Base-by-base conservation (phyloP, 1,140 invertebrate genomes). In the Drosophila obscura region DNA sequence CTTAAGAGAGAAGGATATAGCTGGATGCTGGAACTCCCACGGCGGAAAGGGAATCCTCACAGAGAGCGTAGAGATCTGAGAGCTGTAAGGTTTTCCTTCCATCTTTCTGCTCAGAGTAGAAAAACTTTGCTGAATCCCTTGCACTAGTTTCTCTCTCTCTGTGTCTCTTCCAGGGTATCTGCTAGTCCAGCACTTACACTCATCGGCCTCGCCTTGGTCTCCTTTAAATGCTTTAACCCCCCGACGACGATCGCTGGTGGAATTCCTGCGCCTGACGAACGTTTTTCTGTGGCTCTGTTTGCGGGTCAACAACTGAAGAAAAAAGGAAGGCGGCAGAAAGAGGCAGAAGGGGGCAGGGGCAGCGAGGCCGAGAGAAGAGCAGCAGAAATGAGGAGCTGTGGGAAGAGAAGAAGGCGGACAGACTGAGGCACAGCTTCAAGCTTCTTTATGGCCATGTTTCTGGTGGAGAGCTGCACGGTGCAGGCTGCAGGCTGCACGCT, bases 171-270 rank as follows among this genome's bases (percentile, higher is more conserved):
- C 9, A 44, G 24, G 39, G 46, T 31, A 51, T 45, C 22, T 5
- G 1, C 3, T 3, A 2, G n/a, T 48, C 48, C n/a, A 58, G 9
- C 35, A 0, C 1, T 6, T 39, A 13, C 31, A 1, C 24, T 31
- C 15, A 1, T 7, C 6, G 11, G 6, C 35, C 6, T 22, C 28
- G 24, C 4, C 50, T 19, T 24, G 63, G 51, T 35, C 66, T 49
- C 24, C 43, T 68, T 67, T 69, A 49, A 68, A 69, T 69, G 45
- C 15, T 43, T 69, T 49, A 50, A 43, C 51, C 66, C 64, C 68
- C 58, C 43, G 66, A 68, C 35, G 35, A 5, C 35, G 35, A 69
- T 69, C 66, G 52, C 65, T 57, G 26, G 49, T 26, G 66, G 64
- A 68, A 69, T 58, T 69, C 45, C 64, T 50, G 26, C 31, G 64